Conservation (phyloP, 2,888 invertebrate species). For the Agriotes lineatus region DNA sequence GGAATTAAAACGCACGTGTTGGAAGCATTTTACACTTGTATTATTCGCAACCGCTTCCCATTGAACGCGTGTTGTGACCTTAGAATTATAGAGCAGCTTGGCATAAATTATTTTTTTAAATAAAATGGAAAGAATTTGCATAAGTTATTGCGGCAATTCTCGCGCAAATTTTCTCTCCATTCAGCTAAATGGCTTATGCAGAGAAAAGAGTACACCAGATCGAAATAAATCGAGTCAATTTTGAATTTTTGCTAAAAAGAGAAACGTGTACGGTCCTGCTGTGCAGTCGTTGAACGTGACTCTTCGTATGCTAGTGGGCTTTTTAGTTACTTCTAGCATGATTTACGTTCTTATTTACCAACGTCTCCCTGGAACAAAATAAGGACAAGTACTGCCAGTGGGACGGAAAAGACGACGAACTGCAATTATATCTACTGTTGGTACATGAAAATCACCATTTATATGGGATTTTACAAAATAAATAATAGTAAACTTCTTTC, state of each 20-base stretch:
- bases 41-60: background rate
- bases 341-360: background rate
- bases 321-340: background rate
- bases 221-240: conserved; percentile 49
- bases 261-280: conserved; percentile 49
- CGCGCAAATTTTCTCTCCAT: background rate
- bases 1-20: conserved; percentile 15
- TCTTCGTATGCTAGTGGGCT: no score
- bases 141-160: background rate
- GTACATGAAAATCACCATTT: conserved; percentile 45
- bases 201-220: conserved; percentile 38
- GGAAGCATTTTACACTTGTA: conserved; percentile 3
- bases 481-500: no score
- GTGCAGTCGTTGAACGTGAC: conserved; percentile 51
- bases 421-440: conserved; percentile 48
- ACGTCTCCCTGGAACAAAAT: background rate
- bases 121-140: background rate
- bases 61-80: background rate
- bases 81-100: conserved; percentile 10
- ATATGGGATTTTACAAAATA: no score
- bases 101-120: background rate
- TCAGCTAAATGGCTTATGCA: conserved; percentile 8
- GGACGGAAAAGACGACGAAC: background rate
- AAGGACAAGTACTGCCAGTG: background rate
- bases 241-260: conserved; percentile 47